Evolutionary conservation across 1,140 invertebrate species (phyloP), one percentile per base, ranked within the genome.

Genomic region (Chionoecetes opilio): DNA sequence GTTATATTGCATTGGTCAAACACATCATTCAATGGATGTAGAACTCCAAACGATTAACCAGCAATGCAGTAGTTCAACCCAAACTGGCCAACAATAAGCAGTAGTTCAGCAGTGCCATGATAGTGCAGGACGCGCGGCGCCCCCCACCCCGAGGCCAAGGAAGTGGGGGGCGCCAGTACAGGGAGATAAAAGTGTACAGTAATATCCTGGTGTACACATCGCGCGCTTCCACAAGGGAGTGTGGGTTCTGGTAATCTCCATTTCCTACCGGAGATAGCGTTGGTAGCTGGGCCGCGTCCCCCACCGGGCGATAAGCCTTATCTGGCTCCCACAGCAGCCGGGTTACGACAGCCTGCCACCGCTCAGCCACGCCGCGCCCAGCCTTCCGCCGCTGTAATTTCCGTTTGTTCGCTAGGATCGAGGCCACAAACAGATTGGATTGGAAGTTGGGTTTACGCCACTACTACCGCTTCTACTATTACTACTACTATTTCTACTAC

Each of bases 261-360:
- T 89, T 89, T 89, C 87, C 87, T 89, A 35, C 37, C 29, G 41
- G 87, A 89, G 87, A 89, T 89, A 89, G 41, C 37, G 14, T 87
- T 9, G 31, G 31, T 41, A 29, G 87, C n/a, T 38, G 41, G 87
- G 87, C 41, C 63, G 63, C 63, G 63, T 75, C 63, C 63, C 63
- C 11, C 63, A 21, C 63, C 63, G 21, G 41, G 87, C 87, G 87
- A 89, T 89, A 89, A 89, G 87, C 37, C 26, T 41, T 89, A 89
- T 38, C 37, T 75, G 63, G 63, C 63, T 26, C 63, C 63, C 63
- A 75, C 63, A 75, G 63, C 63, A 75, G 63, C 63, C 21, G 63
- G 26, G 63, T 75, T 75, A 75, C 63, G 63, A 75, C 63, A 75
- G 63, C 63, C 63, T 75, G 63, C 21, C 63, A n/a, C 21, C 63